Evolutionary conservation across 2,888 invertebrate genomes (phyloP).

Genomic region (Notodonta dromedarius): DNA sequence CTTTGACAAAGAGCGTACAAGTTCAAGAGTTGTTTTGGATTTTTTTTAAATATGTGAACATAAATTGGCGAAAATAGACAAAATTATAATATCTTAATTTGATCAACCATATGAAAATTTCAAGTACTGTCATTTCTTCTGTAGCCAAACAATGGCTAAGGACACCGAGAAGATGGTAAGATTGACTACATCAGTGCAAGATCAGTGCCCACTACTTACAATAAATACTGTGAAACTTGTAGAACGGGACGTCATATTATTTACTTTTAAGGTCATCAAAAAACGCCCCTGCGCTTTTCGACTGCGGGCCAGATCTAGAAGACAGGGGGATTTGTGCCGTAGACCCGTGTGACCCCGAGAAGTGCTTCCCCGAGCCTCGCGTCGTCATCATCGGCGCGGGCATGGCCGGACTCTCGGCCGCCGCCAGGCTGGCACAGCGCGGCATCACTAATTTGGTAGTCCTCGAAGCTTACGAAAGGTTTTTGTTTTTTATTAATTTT

Average conservation of each 20-base stretch:
- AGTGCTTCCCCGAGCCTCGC: slow-evolving; percentile 81
- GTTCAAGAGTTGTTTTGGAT: not conserved
- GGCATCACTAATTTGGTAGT: slow-evolving; percentile 88
- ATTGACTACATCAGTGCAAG: slow-evolving; percentile 6
- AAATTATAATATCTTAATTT: not conserved
- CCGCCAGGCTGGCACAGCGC: slow-evolving; percentile 87
- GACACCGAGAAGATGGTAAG: slow-evolving; percentile 55
- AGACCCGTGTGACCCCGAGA: slow-evolving; percentile 59
- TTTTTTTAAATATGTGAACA: not conserved
- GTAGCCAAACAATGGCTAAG: slow-evolving; percentile 46
- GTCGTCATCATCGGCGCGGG: slow-evolving; percentile 92
- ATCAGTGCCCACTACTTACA: not conserved
- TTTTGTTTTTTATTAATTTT: slow-evolving; percentile 13
- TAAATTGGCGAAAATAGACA: not conserved
- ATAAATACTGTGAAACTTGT: too few species aligned
- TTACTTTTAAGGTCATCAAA: slow-evolving; percentile 46
- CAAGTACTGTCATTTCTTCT: slow-evolving; percentile 36
- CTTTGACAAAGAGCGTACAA: not conserved
- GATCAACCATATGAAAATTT: slow-evolving; percentile 50
- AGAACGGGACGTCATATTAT: too few species aligned
- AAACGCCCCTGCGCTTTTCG: slow-evolving; percentile 45
- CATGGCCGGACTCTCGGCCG: slow-evolving; percentile 91
- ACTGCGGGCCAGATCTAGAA: slow-evolving; percentile 62
- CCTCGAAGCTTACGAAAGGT: slow-evolving; percentile 91
- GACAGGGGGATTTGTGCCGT: slow-evolving; percentile 65